Base-by-base conservation (phyloP, 2,113 vertebrate species). In the Alces alces region DNA sequence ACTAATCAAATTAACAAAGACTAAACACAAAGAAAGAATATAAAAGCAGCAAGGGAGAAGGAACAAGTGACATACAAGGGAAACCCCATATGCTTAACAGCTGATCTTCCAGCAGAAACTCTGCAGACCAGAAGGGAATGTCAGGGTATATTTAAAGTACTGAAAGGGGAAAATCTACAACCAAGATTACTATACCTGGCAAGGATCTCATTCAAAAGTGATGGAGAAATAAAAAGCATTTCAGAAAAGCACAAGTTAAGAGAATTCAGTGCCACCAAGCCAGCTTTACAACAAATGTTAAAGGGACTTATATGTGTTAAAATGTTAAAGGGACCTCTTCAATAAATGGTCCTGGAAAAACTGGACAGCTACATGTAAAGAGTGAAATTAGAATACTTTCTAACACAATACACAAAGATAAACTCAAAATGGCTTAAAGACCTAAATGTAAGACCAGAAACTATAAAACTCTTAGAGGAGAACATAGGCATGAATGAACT, bases 41-140 rank as follows among this genome's bases (percentile, higher is more conserved):
- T 36, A 66, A 66, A 36, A 66, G 64, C 61, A n/a, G 33, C 33
- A 66, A 66, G 17, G 64, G 33, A 66, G 16, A 36, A 66, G 64
- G 17, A 66, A 66, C 17, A 66, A 36, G 33, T 66, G 36, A 36
- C 33, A 66, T 21, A 21, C 33, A 21, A 21, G 8, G 33, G 33
- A 66, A 21, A 66, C 33, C 17, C 7, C 33, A 19, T 66, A n/a
- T 0, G 0, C 1, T 8, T 66, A n/a, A 66, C 17, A 66, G 33
- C 64, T 66, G 17, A 36, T 66, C 64, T 66, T 66, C n/a, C 33
- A 1, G 33, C 64, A 66, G 8, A 66, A 66, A 36, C 33, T 36
- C 9, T 17, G 2, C 64, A 66, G 64, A 16, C 33, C 8, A 66
- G 17, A 36, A 66, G 33, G 17, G 64, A 19, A 66, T 66, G 64